A percentile compares a stretch with the other conserved stretches of the same genome.
Evolutionary conservation across 35 echinoderm and acorn worm species (phyloP).

Genomic region (Antedon bifida): DNA sequence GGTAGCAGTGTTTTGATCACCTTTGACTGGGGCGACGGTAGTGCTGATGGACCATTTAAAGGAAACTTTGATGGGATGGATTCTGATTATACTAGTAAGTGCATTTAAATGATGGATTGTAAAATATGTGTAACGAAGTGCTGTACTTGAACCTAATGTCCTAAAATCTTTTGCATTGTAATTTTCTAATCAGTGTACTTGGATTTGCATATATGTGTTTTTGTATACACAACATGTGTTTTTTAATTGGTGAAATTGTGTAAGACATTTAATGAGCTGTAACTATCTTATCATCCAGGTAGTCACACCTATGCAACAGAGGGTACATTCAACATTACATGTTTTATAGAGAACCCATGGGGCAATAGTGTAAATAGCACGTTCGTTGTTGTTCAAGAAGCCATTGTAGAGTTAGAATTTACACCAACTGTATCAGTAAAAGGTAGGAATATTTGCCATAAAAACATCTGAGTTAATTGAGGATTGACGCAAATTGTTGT

Average conservation of each 20-base stretch:
- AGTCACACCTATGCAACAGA: slow-evolving; percentile 36
- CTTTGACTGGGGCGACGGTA: slow-evolving; percentile 70
- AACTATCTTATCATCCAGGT: slow-evolving; percentile 5
- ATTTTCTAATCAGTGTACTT: no score
- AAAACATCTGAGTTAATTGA: no score
- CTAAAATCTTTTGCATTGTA: no score
- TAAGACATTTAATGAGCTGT: no score
- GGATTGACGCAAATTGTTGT: no score
- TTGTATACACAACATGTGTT: no score
- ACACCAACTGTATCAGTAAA: slow-evolving; percentile 44
- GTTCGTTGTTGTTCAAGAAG: slow-evolving; percentile 37
- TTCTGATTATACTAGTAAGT: slow-evolving; percentile 46
- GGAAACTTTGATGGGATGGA: slow-evolving; percentile 12
- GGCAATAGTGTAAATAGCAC: slow-evolving; percentile 13
- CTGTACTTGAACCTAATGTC: no score
- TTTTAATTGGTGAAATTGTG: no score
- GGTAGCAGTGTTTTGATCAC: slow-evolving; percentile 53
- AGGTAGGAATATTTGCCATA: slow-evolving; percentile 19
- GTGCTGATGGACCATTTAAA: slow-evolving; percentile 26
- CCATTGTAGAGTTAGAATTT: slow-evolving; percentile 23
- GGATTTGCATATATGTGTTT: no score
- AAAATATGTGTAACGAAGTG: no score
- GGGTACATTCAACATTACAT: slow-evolving; percentile 54
- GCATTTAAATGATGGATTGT: no score
- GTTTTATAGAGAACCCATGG: slow-evolving; percentile 56